Conservation (phyloP, 64 coral and sea anemone genomes). For the Montipora capricornis region DNA sequence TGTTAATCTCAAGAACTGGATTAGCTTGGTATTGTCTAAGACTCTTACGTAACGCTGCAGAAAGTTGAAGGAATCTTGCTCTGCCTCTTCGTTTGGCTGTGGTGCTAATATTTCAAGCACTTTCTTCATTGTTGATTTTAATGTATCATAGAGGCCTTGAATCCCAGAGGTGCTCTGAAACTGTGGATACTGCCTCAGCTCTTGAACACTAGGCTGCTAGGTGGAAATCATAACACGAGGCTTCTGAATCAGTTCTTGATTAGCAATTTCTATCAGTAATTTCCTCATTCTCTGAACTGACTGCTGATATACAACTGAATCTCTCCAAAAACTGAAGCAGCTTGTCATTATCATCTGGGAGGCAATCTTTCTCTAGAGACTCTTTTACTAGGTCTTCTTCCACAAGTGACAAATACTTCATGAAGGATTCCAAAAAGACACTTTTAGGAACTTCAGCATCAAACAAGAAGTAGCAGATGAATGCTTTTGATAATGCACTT, state of each 20-base stretch:
- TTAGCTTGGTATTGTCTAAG: constrained; percentile 47
- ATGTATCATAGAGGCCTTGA: constrained; percentile 33
- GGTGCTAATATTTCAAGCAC: constrained; percentile 50
- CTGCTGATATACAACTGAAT: constrained; percentile 58
- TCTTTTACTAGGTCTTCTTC: constrained; percentile 72
- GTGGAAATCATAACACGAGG: constrained; percentile 69
- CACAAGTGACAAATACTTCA: constrained; percentile 50
- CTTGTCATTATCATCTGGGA: constrained; percentile 60
- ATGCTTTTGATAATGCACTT: constrained; percentile 30
- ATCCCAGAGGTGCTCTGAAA: constrained; percentile 48
- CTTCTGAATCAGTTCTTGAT: constrained; percentile 75
- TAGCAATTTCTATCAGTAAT: constrained; percentile 59
- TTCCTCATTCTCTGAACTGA: constrained; percentile 48
- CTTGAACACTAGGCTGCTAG: constrained; percentile 74
- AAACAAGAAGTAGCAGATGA: constrained; percentile 82
- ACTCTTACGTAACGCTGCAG: constrained; percentile 71
- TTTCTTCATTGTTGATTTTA: constrained; percentile 64
- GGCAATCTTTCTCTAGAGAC: constrained; percentile 22
- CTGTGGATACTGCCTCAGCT: constrained; percentile 43
- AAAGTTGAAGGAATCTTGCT: constrained; percentile 60
- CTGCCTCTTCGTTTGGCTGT: constrained; percentile 49
- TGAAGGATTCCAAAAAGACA: constrained; percentile 60
- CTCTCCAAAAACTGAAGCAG: constrained; percentile 70
- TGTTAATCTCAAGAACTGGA: constrained; percentile 68
- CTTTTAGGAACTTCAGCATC: constrained; percentile 34